Conservation (phyloP, 2,113 vertebrate genomes). For the Engraulis encrasicolus region DNA sequence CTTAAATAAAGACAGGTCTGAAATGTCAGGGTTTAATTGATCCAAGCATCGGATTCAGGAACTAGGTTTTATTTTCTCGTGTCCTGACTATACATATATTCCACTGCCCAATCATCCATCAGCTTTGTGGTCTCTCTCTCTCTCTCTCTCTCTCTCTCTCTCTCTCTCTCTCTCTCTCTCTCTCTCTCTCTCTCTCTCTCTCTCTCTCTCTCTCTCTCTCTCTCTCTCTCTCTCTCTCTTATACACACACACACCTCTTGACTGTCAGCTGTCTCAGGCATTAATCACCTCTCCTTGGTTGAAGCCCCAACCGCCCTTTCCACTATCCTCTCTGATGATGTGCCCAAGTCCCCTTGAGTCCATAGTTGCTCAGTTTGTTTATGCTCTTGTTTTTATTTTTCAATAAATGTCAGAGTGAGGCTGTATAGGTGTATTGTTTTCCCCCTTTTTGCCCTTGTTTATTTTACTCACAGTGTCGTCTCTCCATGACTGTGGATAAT, state of each 20-base stretch:
- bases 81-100: not conserved
- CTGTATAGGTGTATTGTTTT: conserved; percentile 49
- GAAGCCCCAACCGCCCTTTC: not conserved
- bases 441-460: conserved; percentile 39
- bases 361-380: conserved; percentile 40
- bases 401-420: conserved; percentile 41
- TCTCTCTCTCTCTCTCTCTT: conserved; percentile 14
- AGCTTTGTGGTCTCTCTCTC: not conserved
- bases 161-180: conserved; percentile 5
- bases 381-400: conserved; percentile 41
- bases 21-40: not conserved
- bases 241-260: conserved; percentile 49
- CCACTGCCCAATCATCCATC: not conserved
- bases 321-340: not conserved
- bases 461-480: conserved; percentile 36
- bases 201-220: conserved; percentile 8
- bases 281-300: not conserved
- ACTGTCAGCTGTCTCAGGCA: conserved; percentile 22
- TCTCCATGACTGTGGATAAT: conserved; percentile 52
- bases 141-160: conserved; percentile 23
- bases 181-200: conserved; percentile 8
- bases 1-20: not conserved
- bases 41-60: not conserved
- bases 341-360: not conserved
- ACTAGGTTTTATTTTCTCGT: not conserved